Base-by-base conservation (phyloP, 2,113 vertebrate genomes). In the Oryzias celebensis region DNA sequence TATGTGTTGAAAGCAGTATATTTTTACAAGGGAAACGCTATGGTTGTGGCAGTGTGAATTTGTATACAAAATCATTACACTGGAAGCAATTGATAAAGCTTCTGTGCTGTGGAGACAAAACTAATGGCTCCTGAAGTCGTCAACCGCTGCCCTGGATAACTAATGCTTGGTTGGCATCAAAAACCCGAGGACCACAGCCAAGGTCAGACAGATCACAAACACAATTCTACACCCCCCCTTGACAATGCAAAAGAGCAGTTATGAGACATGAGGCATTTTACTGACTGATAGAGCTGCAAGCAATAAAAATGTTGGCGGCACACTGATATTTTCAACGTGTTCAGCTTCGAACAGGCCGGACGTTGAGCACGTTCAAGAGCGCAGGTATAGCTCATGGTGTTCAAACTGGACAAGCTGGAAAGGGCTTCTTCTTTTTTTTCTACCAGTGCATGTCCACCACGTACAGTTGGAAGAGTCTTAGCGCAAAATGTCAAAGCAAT, bases 21-120 rank as follows among this genome's bases (percentile, higher is more conserved):
- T 83, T 88, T 89, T 91, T 86, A 90, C 88, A 87, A 84, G 72
- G 79, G 80, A 87, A 81, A 79, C 78, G 71, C 68, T 54, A 67
- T 44, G 59, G 71, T 58, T 58, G 73, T 59, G 54, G 61, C 62
- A 63, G 72, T 71, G 71, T 52, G 82, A 80, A 85, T 91, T 87
- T 86, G 86, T 88, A 85, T 83, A 88, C 87, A 87, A 86, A 91
- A 90, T 89, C 83, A 90, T 87, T 90, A 89, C 88, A 83, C 71
- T 22, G 62, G 60, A 70, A 67, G 81, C 81, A 90, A 88, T 80
- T 89, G 88, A 87, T 88, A 81, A 89, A 86, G 83, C 83, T 86
- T 81, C 80, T 82, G 82, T 72, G 82, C 79, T 63, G 68, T 73
- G 62, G 73, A 88, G 91, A 88, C 84, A 88, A 81, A 89, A 87